A percentile compares a stretch with the other conserved stretches of the same genome.
These are phyloP conservation scores for Lacanobia oleracea DNA, from an alignment of 2,888 invertebrate species.

Conservation along the genomic window DNA sequence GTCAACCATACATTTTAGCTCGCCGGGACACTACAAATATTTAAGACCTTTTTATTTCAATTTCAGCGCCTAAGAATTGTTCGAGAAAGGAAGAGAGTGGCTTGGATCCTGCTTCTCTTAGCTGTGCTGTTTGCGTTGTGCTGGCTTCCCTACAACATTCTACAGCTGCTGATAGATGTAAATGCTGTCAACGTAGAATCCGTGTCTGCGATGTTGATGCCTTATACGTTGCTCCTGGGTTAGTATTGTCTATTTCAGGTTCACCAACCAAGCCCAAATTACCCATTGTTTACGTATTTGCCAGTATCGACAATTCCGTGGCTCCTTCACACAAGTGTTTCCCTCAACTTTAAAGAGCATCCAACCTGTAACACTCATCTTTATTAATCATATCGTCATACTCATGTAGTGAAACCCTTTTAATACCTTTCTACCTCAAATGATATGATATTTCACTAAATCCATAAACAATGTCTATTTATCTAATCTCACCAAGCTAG, in stretches of 20 bases:
- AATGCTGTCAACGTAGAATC: conserved; percentile 83
- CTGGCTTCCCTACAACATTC: conserved; percentile 95
- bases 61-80: conserved; percentile 78
- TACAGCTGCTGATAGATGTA: conserved; percentile 92
- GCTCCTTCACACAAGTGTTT: not conserved
- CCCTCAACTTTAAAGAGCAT: too few relatives aligned
- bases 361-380: not conserved
- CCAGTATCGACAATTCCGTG: not conserved
- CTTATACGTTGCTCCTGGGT: conserved; percentile 92
- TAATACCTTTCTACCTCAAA: too few relatives aligned
- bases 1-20: not conserved
- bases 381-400: not conserved
- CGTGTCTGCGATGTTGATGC: conserved; percentile 83
- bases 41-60: not conserved
- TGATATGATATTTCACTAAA: not conserved
- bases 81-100: conserved; percentile 92
- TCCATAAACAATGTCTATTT: not conserved
- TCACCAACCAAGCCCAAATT: not conserved
- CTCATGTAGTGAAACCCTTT: not conserved
- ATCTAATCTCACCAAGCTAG: not conserved
- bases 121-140: conserved; percentile 94
- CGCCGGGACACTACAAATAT: not conserved
- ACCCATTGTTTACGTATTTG: not conserved
- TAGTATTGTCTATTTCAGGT: conserved; percentile 32
- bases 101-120: conserved; percentile 93